phyloP scores from a whole-genome alignment of 1,140 invertebrate genomes.

The Drosophila insularis region DNA sequence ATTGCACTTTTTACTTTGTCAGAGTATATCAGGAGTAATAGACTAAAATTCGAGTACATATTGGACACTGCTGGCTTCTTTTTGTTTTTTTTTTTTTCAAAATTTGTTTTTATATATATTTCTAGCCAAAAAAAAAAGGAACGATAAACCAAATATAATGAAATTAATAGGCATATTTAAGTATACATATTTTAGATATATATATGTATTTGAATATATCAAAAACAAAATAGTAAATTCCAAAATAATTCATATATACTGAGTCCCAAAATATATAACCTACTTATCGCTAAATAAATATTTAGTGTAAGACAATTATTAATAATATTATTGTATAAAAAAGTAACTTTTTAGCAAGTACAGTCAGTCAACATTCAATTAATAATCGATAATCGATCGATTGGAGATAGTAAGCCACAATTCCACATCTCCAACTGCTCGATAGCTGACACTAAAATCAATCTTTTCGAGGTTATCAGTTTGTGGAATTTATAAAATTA shows the following conservation, averaged over 20 bases:
- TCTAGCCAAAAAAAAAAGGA: constrained; percentile 69
- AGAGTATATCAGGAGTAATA: constrained; percentile 82
- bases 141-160: constrained; percentile 49
- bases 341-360: not conserved
- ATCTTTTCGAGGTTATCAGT: no score
- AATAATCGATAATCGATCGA: no score
- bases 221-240: not conserved
- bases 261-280: constrained; percentile 3
- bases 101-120: constrained; percentile 20
- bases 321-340: constrained; percentile 16
- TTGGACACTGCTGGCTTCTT: constrained; percentile 58
- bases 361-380: not conserved
- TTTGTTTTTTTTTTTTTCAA: no score
- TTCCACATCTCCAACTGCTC: no score
- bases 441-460: no score
- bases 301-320: constrained; percentile 7
- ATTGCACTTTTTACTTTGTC: constrained; percentile 71
- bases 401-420: no score
- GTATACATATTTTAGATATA: not conserved
- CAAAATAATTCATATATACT: constrained; percentile 11
- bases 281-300: constrained; percentile 8
- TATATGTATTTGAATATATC: not conserved
- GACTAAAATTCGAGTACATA: constrained; percentile 82
- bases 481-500: no score
- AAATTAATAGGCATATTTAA: constrained; percentile 28